Base-by-base conservation (phyloP, 2,797 vertebrate species). In the Pangasius mekongensis region DNA sequence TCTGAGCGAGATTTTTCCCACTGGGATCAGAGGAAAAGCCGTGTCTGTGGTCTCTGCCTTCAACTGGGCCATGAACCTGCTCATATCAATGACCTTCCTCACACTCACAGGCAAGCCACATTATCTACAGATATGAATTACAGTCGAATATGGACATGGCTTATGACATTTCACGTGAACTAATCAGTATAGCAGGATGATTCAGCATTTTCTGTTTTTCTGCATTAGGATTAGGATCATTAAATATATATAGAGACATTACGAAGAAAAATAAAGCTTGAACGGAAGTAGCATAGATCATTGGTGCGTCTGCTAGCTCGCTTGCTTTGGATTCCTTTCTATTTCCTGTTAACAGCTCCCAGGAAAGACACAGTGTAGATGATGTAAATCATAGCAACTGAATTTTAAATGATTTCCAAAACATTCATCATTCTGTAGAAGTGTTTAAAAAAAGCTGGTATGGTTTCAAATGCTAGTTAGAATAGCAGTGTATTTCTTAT, bases 31-130 rank as follows among this genome's bases (percentile, higher is more conserved):
- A 96, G 98, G 98, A 91, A 96, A 96, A 62, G 98, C 98, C 20
- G 97, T 98, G 92, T 97, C 97, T 56, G 95, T 98, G 92, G 97
- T 98, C 64, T 98, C 97, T 0, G 97, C 97, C 86, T 95, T 99
- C 89, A 99, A 98, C 95, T 99, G 97, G 98, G 97, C 96, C 88
- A 97, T 98, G 83, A 99, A 98, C 93, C 97, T 99, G 33, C 95
- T 99, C 91, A 97, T 99, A 90, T 99, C 98, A 27, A 95, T 97
- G 96, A 99, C 98, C 0, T 99, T 99, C 95, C 95, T 99, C 91
- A 98, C 97, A 3, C 69, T 98, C 66, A 98, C 98, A 52, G 98
- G 98, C 99, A 95, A 91, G 62, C 14, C 76, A 43, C 33, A 22
- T 69, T 36, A 62, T 62, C 71, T 84, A 30, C 82, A 67, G 27